Evolutionary conservation across 1,140 invertebrate genomes (phyloP).

Genomic region (Stegodyphus mimosarum): DNA sequence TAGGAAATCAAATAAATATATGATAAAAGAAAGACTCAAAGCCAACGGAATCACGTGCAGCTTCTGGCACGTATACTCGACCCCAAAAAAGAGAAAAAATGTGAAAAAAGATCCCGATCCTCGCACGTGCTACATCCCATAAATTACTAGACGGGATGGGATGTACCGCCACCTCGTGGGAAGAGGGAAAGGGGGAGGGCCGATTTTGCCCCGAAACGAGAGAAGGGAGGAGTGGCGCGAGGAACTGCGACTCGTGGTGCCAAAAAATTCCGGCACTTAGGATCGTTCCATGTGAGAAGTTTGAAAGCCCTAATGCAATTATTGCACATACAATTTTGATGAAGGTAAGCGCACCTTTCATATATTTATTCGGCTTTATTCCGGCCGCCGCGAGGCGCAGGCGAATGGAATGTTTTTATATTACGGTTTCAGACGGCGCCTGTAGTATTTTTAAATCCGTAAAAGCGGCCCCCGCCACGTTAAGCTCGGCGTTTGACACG

Average conservation of each 20-base stretch:
- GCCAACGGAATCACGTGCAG: slow-evolving; percentile 39
- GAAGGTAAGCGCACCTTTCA: slow-evolving; percentile 57
- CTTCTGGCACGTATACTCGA: slow-evolving; percentile 30
- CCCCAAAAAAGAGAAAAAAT: slow-evolving; percentile 29
- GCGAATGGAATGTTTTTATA: slow-evolving; percentile 28
- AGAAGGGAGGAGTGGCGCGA: slow-evolving; percentile 4
- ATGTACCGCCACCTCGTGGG: not conserved
- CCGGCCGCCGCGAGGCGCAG: not conserved
- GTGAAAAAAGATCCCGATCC: slow-evolving; percentile 17
- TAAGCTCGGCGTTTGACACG: slow-evolving; percentile 56
- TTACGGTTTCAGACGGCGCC: slow-evolving; percentile 12
- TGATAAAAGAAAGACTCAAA: not conserved
- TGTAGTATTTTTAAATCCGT: slow-evolving; percentile 53
- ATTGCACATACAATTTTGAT: slow-evolving; percentile 54
- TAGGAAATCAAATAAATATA: slow-evolving; percentile 11
- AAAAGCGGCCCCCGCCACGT: slow-evolving; percentile 48
- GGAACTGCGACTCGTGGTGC: slow-evolving; percentile 42
- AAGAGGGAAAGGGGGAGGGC: not conserved
- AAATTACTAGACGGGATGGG: slow-evolving; percentile 48
- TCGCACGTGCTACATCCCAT: slow-evolving; percentile 59
- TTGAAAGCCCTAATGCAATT: slow-evolving; percentile 59
- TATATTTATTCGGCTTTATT: slow-evolving; percentile 53
- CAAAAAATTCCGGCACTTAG: slow-evolving; percentile 59
- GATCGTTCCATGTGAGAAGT: slow-evolving; percentile 53
- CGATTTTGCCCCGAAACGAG: not conserved